Evolutionary conservation across 2,113 vertebrate genomes (phyloP), one percentile per base, ranked within the genome.

Genomic region (Scolopax mira): DNA sequence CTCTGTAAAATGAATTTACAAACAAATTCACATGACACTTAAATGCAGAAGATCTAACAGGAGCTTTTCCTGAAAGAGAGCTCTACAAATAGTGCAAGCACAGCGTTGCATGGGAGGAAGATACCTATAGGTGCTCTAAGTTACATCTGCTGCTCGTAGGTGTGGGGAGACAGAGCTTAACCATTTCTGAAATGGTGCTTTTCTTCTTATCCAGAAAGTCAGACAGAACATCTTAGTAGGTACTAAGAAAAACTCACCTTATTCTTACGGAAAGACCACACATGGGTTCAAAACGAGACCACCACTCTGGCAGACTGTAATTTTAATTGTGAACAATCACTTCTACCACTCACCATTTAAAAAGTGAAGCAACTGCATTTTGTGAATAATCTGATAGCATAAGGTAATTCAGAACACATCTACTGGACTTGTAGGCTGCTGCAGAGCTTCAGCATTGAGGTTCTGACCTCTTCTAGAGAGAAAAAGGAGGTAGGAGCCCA

Each of bases 141-240:
- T 73, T 23, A 44, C 2, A 10, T 11, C 23, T 18, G 35, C 31
- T 52, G 71, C n/a, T 30, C 0, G 0, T 3, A 18, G 3, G 5
- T 51, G 33, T 13, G 7, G 9, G 49, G 22, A 24, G n/a, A 42
- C 19, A 44, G 39, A 31, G 28, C 77, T 16, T 17, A 62, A 48
- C 3, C 5, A 27, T 18, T 94, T 80, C 55, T 67, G 10, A 21
- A 71, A 67, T 28, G 73, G 3, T 13, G 28, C 33, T 83, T 71
- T 84, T 52, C 37, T 49, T 65, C 46, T 61, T 51, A 35, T 10
- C 49, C 0, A 0, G 28, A 6, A 74, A 74, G 33, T 61, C 19
- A 67, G 60, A 61, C 6, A 42, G 35, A 61, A 54, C 41, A 37
- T 33, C 49, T 82, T 41, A 71, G 5, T 10, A 86, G 37, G 7